Evolutionary conservation across 2,888 invertebrate species (phyloP).

Genomic region (Orthosia gothica): DNA sequence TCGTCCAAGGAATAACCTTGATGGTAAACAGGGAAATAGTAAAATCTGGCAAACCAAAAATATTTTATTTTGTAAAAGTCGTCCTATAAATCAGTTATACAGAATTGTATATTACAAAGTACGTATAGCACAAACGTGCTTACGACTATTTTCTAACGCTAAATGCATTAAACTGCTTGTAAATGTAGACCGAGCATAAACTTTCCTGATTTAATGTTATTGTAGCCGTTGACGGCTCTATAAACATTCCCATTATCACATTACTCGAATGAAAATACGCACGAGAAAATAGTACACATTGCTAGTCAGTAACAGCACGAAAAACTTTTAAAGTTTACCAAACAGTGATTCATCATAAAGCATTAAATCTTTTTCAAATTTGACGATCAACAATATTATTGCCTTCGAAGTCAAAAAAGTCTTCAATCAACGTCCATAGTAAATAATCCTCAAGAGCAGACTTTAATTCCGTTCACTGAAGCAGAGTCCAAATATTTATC

Average conservation of each 20-base stretch:
- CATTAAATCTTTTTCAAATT: conserved; percentile 29
- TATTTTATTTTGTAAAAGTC: not conserved
- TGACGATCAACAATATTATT: conserved; percentile 27
- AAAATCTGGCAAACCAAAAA: not conserved
- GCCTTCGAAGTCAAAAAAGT: conserved; percentile 42
- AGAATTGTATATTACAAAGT: conserved; percentile 5
- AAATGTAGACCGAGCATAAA: conserved; percentile 49
- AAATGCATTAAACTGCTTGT: conserved; percentile 42
- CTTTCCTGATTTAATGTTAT: conserved; percentile 52
- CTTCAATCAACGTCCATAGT: conserved; percentile 51
- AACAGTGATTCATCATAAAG: conserved; percentile 51
- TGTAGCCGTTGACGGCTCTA: conserved; percentile 37
- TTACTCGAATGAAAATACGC: conserved; percentile 45
- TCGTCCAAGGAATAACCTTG: not conserved
- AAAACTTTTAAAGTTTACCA: conserved; percentile 14
- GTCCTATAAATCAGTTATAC: not conserved
- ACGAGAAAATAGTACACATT: conserved; percentile 31
- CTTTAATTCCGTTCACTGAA: conserved; percentile 54
- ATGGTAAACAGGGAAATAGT: conserved; percentile 3
- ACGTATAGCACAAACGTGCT: conserved; percentile 11
- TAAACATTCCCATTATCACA: conserved; percentile 56
- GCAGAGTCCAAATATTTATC: conserved; percentile 72
- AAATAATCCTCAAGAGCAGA: conserved; percentile 49
- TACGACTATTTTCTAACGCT: conserved; percentile 31
- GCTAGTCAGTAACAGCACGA: not conserved